phyloP scores from a whole-genome alignment of 2,888 invertebrate genomes.

The Pristionchus maxplancki region DNA sequence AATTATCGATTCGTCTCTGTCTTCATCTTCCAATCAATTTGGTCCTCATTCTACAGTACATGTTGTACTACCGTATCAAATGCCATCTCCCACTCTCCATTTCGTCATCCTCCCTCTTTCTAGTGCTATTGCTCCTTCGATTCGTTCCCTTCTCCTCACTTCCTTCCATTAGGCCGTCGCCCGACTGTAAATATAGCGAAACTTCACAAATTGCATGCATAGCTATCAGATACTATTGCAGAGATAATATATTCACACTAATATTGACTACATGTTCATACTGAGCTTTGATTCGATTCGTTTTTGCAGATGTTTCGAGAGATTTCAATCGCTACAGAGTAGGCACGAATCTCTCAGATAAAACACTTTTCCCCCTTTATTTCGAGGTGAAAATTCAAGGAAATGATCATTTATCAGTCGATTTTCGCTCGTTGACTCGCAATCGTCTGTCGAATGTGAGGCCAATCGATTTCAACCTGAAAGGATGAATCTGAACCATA shows the following conservation, averaged over 20 bases:
- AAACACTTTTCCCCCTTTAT: not conserved
- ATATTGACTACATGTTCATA: slow-evolving; percentile 20
- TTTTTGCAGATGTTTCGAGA: not conserved
- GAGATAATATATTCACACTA: slow-evolving; percentile 23
- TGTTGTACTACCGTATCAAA: slow-evolving; percentile 43
- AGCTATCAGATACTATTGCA: not conserved
- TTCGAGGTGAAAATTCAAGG: too few relatives aligned
- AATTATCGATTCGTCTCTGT: slow-evolving; percentile 32
- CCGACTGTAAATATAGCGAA: slow-evolving; percentile 36
- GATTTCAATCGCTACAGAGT: slow-evolving; percentile 14
- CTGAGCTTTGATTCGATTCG: slow-evolving; percentile 28
- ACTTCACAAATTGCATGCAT: not conserved
- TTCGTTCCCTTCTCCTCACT: not conserved
- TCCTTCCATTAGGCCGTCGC: not conserved
- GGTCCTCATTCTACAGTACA: slow-evolving; percentile 40
- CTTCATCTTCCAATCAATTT: not conserved
- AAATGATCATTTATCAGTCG: not conserved
- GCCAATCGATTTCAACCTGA: slow-evolving; percentile 80
- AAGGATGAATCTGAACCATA: not conserved
- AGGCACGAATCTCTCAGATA: slow-evolving; percentile 2
- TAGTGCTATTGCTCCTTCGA: slow-evolving; percentile 27
- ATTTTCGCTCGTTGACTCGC: slow-evolving; percentile 60
- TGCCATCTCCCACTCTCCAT: slow-evolving; percentile 26
- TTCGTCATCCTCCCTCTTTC: slow-evolving; percentile 19
- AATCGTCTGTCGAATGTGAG: slow-evolving; percentile 79